phyloP scores from a whole-genome alignment of 2,888 invertebrate genomes.

The Halictus quadricinctus region DNA sequence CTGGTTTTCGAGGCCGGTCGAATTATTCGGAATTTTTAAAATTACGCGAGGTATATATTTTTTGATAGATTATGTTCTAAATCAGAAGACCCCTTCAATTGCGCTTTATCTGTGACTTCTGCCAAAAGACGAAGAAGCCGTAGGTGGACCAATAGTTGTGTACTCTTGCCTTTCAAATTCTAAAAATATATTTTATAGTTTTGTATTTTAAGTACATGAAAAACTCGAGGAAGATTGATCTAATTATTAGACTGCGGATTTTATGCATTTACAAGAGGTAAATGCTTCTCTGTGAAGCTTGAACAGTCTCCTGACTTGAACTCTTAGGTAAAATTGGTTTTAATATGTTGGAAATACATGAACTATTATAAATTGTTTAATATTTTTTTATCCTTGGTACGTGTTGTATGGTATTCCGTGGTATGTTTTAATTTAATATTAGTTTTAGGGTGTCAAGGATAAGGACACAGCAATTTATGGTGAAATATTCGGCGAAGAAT shows the following conservation, averaged over 20 bases:
- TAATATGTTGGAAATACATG: slow-evolving; percentile 19
- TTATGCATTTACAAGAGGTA: too few species aligned
- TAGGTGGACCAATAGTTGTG: not conserved
- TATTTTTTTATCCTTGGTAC: not conserved
- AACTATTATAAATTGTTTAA: slow-evolving; percentile 1
- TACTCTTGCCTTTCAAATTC: not conserved
- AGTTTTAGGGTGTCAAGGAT: not conserved
- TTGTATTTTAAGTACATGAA: not conserved
- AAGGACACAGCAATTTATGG: not conserved
- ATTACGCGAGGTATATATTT: not conserved
- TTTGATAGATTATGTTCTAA: not conserved
- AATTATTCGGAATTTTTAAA: not conserved
- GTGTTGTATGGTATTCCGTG: not conserved
- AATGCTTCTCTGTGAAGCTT: not conserved
- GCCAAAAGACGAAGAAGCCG: too few species aligned
- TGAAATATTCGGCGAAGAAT: not conserved
- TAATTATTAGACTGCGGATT: not conserved
- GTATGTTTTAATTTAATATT: not conserved
- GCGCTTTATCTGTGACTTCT: too few species aligned
- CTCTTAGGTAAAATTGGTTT: slow-evolving; percentile 7
- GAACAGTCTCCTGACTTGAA: not conserved
- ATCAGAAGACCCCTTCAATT: not conserved
- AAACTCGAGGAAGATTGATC: not conserved
- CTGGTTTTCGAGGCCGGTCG: not conserved
- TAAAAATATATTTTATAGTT: not conserved